Evolutionary conservation across 37 sponge, comb jelly and placozoan genomes (phyloP).

Genomic region (Eunapius fragilis): DNA sequence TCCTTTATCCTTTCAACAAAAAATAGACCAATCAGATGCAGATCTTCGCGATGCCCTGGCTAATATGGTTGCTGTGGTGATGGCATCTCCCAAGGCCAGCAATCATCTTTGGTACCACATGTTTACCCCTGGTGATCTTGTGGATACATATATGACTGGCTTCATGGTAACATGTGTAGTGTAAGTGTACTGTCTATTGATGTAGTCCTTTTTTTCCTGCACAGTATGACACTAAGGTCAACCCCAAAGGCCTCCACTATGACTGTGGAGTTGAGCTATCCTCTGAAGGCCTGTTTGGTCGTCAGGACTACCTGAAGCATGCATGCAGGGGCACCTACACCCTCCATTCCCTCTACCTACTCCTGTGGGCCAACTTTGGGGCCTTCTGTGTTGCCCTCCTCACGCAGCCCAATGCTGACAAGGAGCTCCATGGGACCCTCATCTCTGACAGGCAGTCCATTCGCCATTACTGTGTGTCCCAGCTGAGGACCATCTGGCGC

Average conservation of each 20-base stretch:
- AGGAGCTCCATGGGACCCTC: constrained; percentile 59
- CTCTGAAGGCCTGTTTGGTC: constrained; percentile 89
- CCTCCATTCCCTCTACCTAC: constrained; percentile 90
- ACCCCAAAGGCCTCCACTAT: constrained; percentile 61
- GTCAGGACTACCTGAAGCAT: constrained; percentile 81
- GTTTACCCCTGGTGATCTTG: constrained; percentile 59
- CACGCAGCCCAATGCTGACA: constrained; percentile 66
- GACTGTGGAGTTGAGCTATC: constrained; percentile 89
- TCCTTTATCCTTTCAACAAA: too few species aligned
- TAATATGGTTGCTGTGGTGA: constrained; percentile 75
- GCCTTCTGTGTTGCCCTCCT: constrained; percentile 77
- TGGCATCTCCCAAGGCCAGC: constrained; percentile 63
- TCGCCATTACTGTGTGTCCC: constrained; percentile 86
- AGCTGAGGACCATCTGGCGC: constrained; percentile 82
- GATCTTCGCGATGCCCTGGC: constrained; percentile 78
- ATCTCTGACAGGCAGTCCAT: constrained; percentile 90
- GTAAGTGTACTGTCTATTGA: too few species aligned
- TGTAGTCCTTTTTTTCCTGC: background rate
- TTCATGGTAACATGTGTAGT: constrained; percentile 91
- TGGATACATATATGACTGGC: constrained; percentile 78
- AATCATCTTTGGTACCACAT: constrained; percentile 88
- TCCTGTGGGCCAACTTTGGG: constrained; percentile 86
- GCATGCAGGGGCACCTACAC: constrained; percentile 76
- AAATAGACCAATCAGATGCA: constrained; percentile 54
- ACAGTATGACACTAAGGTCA: constrained; percentile 42